A percentile compares a stretch with the other conserved stretches of the same genome.
Evolutionary conservation across 2,888 invertebrate species (phyloP).

Genomic region (Plagiodera versicolora): DNA sequence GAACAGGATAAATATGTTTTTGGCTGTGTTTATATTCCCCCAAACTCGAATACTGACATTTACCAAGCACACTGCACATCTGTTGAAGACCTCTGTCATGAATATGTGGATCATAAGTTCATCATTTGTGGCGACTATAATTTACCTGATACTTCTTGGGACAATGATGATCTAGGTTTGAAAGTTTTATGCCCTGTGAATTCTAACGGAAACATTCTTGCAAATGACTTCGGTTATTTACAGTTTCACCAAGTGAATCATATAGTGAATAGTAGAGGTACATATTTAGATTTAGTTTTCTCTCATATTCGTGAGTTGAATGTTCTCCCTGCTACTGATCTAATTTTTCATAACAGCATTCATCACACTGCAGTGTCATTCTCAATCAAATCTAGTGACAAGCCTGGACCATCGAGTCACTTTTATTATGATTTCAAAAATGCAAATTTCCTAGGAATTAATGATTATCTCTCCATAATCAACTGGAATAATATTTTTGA

Average conservation of each 20-base stretch:
- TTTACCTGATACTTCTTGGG: slow-evolving; percentile 7
- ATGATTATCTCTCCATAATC: slow-evolving; percentile 8
- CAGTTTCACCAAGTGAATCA: slow-evolving; percentile 12
- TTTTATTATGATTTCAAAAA: slow-evolving; percentile 9
- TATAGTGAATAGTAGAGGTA: slow-evolving; percentile 10
- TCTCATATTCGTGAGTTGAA: slow-evolving; percentile 4
- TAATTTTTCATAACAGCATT: slow-evolving; percentile 5
- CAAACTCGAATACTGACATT: too few relatives aligned
- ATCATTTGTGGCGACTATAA: slow-evolving; percentile 4
- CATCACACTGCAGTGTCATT: slow-evolving; percentile 12
- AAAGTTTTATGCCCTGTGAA: neutral
- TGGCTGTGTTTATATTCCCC: too few relatives aligned
- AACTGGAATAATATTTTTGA: slow-evolving; percentile 6
- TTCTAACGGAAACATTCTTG: slow-evolving; percentile 9
- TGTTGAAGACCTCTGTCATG: slow-evolving; percentile 7
- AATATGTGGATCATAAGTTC: neutral
- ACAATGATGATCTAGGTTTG: slow-evolving; percentile 8
- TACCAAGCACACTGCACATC: too few relatives aligned
- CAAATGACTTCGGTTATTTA: slow-evolving; percentile 11
- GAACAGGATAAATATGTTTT: slow-evolving; percentile 3
- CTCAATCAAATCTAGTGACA: slow-evolving; percentile 3
- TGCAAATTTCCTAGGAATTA: slow-evolving; percentile 9
- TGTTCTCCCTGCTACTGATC: slow-evolving; percentile 4
- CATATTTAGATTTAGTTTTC: slow-evolving; percentile 9
- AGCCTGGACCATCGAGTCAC: slow-evolving; percentile 3